Evolutionary conservation across 2,113 vertebrate genomes (phyloP).

Genomic region (Phalacrocorax carbo): DNA sequence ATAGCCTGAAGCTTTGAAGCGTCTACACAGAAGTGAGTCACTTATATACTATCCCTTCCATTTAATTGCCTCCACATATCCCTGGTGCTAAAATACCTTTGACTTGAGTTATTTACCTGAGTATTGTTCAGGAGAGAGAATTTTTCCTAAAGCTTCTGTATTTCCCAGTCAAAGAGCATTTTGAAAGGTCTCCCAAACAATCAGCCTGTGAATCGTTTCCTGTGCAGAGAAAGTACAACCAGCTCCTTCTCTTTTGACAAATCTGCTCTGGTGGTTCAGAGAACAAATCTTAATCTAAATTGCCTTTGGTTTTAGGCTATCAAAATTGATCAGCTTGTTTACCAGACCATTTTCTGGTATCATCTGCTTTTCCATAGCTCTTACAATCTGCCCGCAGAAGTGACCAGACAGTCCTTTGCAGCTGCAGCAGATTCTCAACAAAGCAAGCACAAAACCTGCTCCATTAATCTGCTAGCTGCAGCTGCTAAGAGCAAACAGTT

Average conservation of each 20-base stretch:
- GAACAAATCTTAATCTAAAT: background rate
- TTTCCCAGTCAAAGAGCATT: background rate
- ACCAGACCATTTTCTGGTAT: background rate
- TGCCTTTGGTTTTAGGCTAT: background rate
- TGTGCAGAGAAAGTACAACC: background rate
- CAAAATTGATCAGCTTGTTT: background rate
- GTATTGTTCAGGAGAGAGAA: background rate
- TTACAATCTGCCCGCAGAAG: background rate
- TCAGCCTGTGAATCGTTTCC: background rate
- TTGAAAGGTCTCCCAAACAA: background rate
- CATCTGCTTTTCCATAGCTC: background rate
- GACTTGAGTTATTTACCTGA: background rate
- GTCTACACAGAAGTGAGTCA: background rate
- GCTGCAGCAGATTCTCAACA: background rate
- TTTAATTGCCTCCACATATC: background rate
- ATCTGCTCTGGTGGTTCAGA: background rate
- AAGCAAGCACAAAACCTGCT: background rate
- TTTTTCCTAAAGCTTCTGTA: background rate
- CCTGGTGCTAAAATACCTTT: background rate
- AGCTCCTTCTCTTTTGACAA: background rate
- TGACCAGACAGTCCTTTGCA: background rate
- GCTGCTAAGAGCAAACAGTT: background rate
- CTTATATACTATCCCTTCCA: background rate
- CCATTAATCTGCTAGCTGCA: background rate
- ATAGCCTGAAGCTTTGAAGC: background rate